Percentiles rank a stretch among this genome's conserved stretches.
Conservation (phyloP, 2,113 vertebrate species). For the Cyprinodon brontotheroides region DNA sequence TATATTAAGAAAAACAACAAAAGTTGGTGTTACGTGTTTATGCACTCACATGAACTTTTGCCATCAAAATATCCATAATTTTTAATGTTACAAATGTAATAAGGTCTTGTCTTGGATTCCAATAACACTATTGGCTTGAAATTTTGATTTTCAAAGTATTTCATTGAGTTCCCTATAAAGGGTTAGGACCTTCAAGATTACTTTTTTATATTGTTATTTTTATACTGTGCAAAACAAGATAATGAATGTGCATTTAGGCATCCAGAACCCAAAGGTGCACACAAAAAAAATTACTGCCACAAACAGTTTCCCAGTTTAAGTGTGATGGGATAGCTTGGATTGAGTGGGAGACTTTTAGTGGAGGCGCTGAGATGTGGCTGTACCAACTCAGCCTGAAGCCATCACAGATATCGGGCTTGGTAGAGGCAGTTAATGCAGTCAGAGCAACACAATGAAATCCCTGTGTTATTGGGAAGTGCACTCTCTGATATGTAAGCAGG, state of each 20-base stretch:
- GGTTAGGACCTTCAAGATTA: neutral
- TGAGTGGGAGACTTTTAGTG: constrained; percentile 28
- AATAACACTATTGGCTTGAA: too few relatives aligned
- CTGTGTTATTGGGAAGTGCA: constrained; percentile 38
- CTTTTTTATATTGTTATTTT: neutral
- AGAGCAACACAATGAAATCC: constrained; percentile 35
- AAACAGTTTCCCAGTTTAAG: constrained; percentile 1
- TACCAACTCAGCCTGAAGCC: constrained; percentile 14
- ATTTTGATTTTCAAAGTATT: too few relatives aligned
- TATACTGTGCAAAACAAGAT: neutral
- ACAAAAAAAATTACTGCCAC: neutral
- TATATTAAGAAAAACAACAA: too few relatives aligned
- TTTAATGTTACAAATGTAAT: too few relatives aligned
- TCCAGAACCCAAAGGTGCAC: neutral
- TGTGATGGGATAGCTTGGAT: neutral
- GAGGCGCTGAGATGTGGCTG: constrained; percentile 20
- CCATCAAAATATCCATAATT: too few relatives aligned
- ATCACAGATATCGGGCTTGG: constrained; percentile 10
- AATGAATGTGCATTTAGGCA: neutral
- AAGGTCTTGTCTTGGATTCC: too few relatives aligned
- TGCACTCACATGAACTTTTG: too few relatives aligned
- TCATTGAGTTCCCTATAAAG: too few relatives aligned
- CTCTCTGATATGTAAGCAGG: constrained; percentile 26
- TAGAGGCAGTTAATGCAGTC: constrained; percentile 14
- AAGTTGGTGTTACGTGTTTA: too few relatives aligned